Base-by-base conservation (phyloP, 2,797 vertebrate species). In the Tachyglossus aculeatus region DNA sequence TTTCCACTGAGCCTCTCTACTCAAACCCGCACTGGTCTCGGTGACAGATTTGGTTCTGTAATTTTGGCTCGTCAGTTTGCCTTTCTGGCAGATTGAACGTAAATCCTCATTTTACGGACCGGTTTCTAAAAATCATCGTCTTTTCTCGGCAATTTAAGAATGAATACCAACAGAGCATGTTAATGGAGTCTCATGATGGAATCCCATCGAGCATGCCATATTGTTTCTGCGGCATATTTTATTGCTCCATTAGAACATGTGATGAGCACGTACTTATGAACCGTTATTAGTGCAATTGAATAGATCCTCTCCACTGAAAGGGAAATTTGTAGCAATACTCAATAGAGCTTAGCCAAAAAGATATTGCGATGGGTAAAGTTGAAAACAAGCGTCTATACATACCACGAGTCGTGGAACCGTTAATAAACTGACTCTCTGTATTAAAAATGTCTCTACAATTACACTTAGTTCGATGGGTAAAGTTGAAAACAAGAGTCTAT, bases 191-290 rank as follows among this genome's bases (percentile, higher is more conserved):
- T 70, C 32, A 22, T 53, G 31, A 4, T 80, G 66, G 81, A 79
- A 71, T 67, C 78, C 67, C 69, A 58, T 53, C 66, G 81, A 66
- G 56, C 34, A 59, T 22, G 50, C 38, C 29, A 74, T 61, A 75
- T 64, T 3, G 16, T 52, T 81, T 83, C 74, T 87, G 27, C 36
- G 80, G 63, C 77, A 77, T 64, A 69, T 79, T 84, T 88, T 80
- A 74, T 55, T 72, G 66, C 58, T 57, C 74, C 72, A 53, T 82
- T 86, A 76, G 33, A 54, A 53, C 19, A 24, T 71, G 27, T 61
- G 79, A 64, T 77, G 80, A 61, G n/a, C 75, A 52, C 9, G 57
- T 48, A 63, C 47, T 67, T 73, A 60, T 54, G 78, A 81, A 51
- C 47, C 61, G 39, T 73, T 79, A 59, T 57, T 50, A 11, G 51